Base-by-base conservation (phyloP, 2,888 invertebrate species). In the Agelastica alni region DNA sequence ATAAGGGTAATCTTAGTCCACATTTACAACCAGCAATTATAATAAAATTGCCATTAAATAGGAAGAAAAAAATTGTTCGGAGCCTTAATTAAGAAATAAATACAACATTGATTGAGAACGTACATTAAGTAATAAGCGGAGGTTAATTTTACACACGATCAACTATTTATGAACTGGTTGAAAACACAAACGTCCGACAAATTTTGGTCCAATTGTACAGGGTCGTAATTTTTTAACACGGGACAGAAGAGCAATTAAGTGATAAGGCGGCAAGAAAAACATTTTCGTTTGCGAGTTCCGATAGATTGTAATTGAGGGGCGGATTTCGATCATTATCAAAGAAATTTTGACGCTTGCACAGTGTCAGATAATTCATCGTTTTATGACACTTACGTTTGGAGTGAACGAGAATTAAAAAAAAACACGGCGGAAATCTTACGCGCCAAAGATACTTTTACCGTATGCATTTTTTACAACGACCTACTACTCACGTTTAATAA, bases 131-230 rank as follows among this genome's bases (percentile, higher is more conserved):
- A 26, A 26, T 42, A 47, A 47, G 39, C 22, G 41, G 32, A 18
- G 41, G 46, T 53, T 32, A 45, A 45, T 46, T 47, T 34, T 34
- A 53, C 53, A 53, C 53, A 46, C 47, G 53, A 53, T 47, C 53
- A n/a, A 39, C 46, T 53, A 47, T 47, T 46, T 37, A 48, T 14
- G 39, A 26, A 45, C 45, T 45, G 45, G 32, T 32, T 45, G 32
- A 45, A 32, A 32, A 31, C 12, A 32, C 37, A 30, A 51, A 51
- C 16, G 44, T 44, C 51, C 43, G 44, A 44, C 43, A 51, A 51
- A 44, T 37, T 44, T 37, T 22, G 12, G 13, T 37, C 18, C 20
- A 14, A 20, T 34, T 31, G 5, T 32, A 32, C 45, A 45, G 32
- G 45, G 32, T 30, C 36, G 16, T 36, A 36, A 36, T 36, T 17